Base-by-base conservation (phyloP, 2,888 invertebrate genomes). In the Drosophila multiciliata region DNA sequence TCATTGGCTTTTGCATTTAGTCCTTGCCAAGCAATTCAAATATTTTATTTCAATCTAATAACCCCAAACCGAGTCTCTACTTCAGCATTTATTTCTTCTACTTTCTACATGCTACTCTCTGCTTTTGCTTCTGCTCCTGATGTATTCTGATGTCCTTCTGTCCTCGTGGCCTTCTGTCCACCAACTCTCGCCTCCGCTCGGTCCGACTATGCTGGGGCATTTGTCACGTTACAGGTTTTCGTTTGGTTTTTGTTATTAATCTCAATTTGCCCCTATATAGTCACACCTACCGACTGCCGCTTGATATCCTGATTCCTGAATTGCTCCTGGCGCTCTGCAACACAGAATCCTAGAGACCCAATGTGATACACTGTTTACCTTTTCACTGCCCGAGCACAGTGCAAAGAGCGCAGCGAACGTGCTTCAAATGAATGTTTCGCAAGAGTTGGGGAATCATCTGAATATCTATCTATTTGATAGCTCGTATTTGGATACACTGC, bases 171-270 rank as follows among this genome's bases (percentile, higher is more conserved):
- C 36, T 48, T 23, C 33, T 6, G 52, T 59, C 20, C 35, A 15
- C 23, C 29, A 29, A 12, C 42, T 26, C n/a, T 29, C 8, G 52
- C 23, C 36, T 11, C 29, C 11, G 17, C 42, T 33, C 11, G 20
- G 7, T 23, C 38, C 26, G 17, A 38, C 59, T 67, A 53, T 58
- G 66, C 83, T 72, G 57, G 52, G 72, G 86, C 78, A 86, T 86
- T 86, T 83, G 83, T 83, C 83, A 83, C 83, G 78, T 83, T 81
- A 79, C 79, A 83, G 71, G 83, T 80, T 78, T 69, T 73, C 53
- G 63, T 57, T 57, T 42, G 83, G 72, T 71, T 86, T 83, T 76
- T 76, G 83, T 86, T 83, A 83, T 83, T 83, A 86, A 83, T 83
- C 83, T 83, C 81, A 83, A 83, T 83, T 86, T 86, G 79, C 76